A percentile compares a stretch with the other conserved stretches of the same genome.
These are phyloP conservation scores for Thunnus albacares DNA, from an alignment of 2,797 vertebrate species.

Conservation along the genomic window DNA sequence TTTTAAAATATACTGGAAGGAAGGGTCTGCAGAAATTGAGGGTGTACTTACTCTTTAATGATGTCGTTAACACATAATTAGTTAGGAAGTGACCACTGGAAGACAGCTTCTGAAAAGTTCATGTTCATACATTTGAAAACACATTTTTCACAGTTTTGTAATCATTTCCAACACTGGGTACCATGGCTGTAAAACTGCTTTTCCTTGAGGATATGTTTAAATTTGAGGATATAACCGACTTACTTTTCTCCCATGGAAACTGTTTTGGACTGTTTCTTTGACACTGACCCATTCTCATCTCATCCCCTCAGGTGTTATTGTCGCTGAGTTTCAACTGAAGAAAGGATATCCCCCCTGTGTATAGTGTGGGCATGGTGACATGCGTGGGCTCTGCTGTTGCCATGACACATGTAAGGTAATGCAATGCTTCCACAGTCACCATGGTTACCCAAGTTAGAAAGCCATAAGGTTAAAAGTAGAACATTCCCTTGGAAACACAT, in stretches of 20 bases:
- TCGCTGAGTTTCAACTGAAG: constrained; percentile 12
- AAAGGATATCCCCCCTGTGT: constrained; percentile 11
- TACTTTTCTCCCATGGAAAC: neutral
- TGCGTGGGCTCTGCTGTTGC: constrained; percentile 50
- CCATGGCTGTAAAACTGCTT: neutral
- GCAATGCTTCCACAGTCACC: constrained; percentile 44
- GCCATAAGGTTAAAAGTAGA: constrained; percentile 53
- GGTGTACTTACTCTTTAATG: no score
- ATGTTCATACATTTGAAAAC: no score
- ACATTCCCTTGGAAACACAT: constrained; percentile 44
- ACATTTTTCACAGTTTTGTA: neutral
- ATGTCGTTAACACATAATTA: no score
- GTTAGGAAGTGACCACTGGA: no score
- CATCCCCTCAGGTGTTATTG: neutral
- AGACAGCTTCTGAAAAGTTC: no score
- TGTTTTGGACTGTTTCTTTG: neutral
- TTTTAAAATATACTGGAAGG: no score
- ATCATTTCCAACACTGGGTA: neutral
- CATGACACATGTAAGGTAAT: constrained; percentile 39
- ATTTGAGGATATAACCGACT: neutral
- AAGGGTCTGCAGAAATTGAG: no score
- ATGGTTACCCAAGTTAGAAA: constrained; percentile 43
- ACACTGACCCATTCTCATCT: neutral
- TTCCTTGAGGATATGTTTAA: neutral
- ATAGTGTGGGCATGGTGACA: constrained; percentile 28